Conservation (phyloP, 2,113 vertebrate species). For the Mustela nigripes region DNA sequence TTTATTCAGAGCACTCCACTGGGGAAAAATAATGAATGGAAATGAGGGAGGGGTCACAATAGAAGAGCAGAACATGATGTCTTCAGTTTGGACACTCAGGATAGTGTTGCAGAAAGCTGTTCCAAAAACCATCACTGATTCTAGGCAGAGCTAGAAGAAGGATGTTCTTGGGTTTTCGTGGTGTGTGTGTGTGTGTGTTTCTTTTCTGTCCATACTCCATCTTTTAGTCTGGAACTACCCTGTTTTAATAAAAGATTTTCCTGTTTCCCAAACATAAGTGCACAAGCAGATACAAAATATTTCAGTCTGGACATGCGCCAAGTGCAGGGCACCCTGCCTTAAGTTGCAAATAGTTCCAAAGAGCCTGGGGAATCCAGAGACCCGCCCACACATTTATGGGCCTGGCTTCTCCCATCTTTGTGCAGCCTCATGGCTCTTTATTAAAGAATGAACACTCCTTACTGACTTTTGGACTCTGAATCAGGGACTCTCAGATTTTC, state of each 20-base stretch:
- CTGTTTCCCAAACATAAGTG: not conserved
- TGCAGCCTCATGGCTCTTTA: not conserved
- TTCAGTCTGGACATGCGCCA: not conserved
- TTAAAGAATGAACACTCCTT: not conserved
- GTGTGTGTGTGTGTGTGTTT: not conserved
- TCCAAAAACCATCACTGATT: not conserved
- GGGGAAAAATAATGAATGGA: conserved; percentile 8
- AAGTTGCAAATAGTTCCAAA: not conserved
- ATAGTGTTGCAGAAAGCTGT: not conserved
- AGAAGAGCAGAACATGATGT: not conserved
- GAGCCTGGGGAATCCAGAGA: not conserved
- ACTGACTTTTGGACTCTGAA: conserved; percentile 6
- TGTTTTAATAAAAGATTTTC: conserved; percentile 30
- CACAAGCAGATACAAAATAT: conserved; percentile 43
- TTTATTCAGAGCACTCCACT: not conserved
- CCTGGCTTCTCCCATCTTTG: not conserved
- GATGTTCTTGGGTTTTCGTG: too few relatives aligned
- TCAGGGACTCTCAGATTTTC: not conserved
- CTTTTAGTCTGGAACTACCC: not conserved
- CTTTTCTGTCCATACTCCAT: not conserved
- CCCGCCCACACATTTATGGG: not conserved
- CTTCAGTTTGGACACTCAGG: not conserved
- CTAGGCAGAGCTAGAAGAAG: not conserved
- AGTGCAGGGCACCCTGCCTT: not conserved
- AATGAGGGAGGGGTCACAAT: not conserved